phyloP scores from a whole-genome alignment of 30 jellyfish, hydroid and myxozoan genomes.

The Turritopsis dohrnii region DNA sequence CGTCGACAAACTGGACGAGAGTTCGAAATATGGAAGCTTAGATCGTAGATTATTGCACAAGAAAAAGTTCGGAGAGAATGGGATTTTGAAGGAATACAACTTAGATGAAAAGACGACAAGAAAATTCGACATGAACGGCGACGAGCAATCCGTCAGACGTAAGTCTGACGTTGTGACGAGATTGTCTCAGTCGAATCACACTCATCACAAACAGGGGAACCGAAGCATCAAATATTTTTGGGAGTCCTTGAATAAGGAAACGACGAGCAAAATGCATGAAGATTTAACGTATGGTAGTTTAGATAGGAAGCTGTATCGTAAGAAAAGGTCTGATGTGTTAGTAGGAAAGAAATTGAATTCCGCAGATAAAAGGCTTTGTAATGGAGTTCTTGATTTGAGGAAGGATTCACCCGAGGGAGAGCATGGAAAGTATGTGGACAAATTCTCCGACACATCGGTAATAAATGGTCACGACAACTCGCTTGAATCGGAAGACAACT shows the following conservation, averaged over 20 bases:
- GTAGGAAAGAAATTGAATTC: background rate
- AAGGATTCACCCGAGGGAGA: background rate
- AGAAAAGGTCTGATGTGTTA: background rate
- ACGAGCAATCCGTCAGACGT: too few relatives aligned
- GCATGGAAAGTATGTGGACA: background rate
- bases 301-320: slow-evolving; percentile 1
- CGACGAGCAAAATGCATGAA: background rate
- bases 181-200: background rate
- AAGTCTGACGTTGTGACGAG: background rate
- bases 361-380: background rate
- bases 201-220: background rate
- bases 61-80: background rate
- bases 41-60: slow-evolving; percentile 15
- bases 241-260: background rate
- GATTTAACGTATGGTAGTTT: slow-evolving; percentile 21
- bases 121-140: too few relatives aligned
- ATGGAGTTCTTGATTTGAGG: background rate
- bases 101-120: too few relatives aligned
- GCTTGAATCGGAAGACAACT: background rate
- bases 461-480: background rate
- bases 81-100: background rate
- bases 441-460: background rate
- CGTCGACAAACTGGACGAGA: background rate
- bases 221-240: background rate
- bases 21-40: slow-evolving; percentile 24